A percentile compares a stretch with the other conserved stretches of the same genome.
Conservation (phyloP, 2,888 invertebrate species). For the Pediacus dermestoides region DNA sequence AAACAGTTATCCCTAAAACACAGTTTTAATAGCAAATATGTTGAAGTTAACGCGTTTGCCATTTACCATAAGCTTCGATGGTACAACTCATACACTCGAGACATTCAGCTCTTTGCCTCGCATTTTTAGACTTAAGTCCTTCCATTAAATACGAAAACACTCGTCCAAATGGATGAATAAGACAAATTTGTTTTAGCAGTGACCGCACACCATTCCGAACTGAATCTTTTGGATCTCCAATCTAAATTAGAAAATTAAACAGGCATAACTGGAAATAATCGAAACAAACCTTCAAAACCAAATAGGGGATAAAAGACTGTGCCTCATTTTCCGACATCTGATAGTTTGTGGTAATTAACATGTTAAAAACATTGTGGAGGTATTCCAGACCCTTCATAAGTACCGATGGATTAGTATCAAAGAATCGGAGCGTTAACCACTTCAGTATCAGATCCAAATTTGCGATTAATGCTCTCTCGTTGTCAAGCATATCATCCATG, state of each 20-base stretch:
- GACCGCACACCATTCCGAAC: constrained; percentile 86
- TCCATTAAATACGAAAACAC: constrained; percentile 84
- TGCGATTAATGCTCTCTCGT: constrained; percentile 74
- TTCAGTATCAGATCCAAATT: constrained; percentile 94
- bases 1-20: constrained; percentile 61
- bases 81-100: constrained; percentile 85
- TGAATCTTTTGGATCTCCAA: constrained; percentile 94
- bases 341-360: constrained; percentile 76
- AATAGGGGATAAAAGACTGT: constrained; percentile 89
- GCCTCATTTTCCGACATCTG: constrained; percentile 89
- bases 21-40: too few species aligned
- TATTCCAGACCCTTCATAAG: constrained; percentile 94
- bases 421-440: constrained; percentile 95
- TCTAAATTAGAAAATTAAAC: constrained; percentile 50
- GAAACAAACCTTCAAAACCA: constrained; percentile 73
- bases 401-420: constrained; percentile 98
- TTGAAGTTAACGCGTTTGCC: constrained; percentile 18
- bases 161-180: constrained; percentile 84
- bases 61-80: constrained; percentile 83
- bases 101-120: constrained; percentile 93
- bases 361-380: constrained; percentile 75
- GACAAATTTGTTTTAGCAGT: constrained; percentile 78
- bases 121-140: constrained; percentile 94
- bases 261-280: neutral
- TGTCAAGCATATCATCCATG: constrained; percentile 76